phyloP scores from a whole-genome alignment of 2,888 invertebrate genomes.

The Watsonalla cultraria region DNA sequence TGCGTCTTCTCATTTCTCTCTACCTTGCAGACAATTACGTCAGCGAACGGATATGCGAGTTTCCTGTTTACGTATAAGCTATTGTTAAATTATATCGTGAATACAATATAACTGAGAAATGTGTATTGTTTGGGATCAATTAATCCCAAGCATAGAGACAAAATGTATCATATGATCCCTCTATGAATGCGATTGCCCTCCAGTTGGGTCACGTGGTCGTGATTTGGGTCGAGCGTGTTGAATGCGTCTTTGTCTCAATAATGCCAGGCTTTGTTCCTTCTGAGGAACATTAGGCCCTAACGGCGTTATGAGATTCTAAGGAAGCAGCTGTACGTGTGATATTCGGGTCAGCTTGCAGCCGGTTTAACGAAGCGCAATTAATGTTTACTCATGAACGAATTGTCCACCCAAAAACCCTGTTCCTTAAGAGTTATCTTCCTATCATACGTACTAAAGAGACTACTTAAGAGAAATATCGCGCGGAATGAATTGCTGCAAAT shows the following conservation, averaged over 20 bases:
- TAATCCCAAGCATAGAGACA: not conserved
- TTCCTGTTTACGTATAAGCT: no score
- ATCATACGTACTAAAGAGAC: no score
- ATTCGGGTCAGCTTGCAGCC: not conserved
- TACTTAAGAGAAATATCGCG: no score
- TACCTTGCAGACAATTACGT: no score
- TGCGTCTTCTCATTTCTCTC: no score
- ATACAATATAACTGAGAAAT: not conserved
- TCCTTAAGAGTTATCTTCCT: no score
- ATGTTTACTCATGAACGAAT: not conserved
- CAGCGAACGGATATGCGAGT: no score
- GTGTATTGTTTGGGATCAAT: not conserved
- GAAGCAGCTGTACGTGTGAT: slow-evolving; percentile 1
- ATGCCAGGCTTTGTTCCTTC: slow-evolving; percentile 23
- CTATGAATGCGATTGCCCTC: slow-evolving; percentile 1
- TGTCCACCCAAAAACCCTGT: no score
- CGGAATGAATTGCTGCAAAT: no score
- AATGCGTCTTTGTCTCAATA: slow-evolving; percentile 31
- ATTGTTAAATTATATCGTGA: not conserved
- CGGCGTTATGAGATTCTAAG: slow-evolving; percentile 10
- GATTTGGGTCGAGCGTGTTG: slow-evolving; percentile 23
- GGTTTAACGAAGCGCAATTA: not conserved
- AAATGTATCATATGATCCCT: not conserved
- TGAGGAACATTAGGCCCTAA: slow-evolving; percentile 5
- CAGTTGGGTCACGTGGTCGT: slow-evolving; percentile 18